Evolutionary conservation across 2,888 invertebrate species (phyloP), one percentile per base, ranked within the genome.

Genomic region (Dioctria rufipes): DNA sequence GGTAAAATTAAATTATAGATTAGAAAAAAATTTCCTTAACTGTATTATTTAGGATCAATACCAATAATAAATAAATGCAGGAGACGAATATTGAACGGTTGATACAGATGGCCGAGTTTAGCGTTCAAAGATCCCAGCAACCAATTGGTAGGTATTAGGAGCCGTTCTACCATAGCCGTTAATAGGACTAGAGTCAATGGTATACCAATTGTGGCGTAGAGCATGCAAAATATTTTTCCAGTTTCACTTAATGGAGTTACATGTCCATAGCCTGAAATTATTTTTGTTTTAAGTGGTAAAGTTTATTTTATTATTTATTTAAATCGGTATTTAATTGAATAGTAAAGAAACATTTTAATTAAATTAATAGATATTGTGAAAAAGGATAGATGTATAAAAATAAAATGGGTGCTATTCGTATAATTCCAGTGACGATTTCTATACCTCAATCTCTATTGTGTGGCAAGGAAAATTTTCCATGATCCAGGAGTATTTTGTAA

Each of bases 221-320:
- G 88, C 88, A 97, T 95, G 89, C 96, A 96, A 90, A 97, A 96
- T 80, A 95, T 90, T 90, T 97, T 96, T 43, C 97, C 97, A 0
- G 93, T 94, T 88, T 94, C 92, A 69, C 96, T 95, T 13, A 96
- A 90, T 0, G 97, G 96, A 0, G 96, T 95, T 78, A 96, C 95
- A 88, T 96, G 95, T 5, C 97, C 97, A 89, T 97, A 97, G 77
- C 96, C 96, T 96, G 89, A 2, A 87, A 85, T 60, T 37, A 11
- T 5, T 25, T 46, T 67, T 46, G n/a, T n/a, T n/a, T n/a, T n/a
- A n/a, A n/a, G 25, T 25, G 25, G 2, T 25, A 25, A 25, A 0
- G 25, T 25, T 25, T 25, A 2, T 25, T 25, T 25, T n/a, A n/a
- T n/a, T n/a, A n/a, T n/a, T n/a, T n/a, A n/a, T n/a, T 0, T 43